A percentile compares a stretch with the other conserved stretches of the same genome.
These are phyloP conservation scores for Hybognathus amarus DNA, from an alignment of 2,797 vertebrate species.

Conservation along the genomic window DNA sequence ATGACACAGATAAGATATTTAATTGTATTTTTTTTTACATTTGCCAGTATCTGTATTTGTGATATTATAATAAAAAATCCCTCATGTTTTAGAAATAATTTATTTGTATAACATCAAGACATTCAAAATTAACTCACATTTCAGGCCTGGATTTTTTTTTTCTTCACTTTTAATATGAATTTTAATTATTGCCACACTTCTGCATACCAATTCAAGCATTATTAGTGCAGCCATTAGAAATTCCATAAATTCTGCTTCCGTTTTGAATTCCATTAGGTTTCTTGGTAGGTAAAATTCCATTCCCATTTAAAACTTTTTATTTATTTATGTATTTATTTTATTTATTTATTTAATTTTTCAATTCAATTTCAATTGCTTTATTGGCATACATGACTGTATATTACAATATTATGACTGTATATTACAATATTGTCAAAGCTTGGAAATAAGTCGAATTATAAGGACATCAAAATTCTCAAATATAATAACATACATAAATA, in stretches of 20 bases:
- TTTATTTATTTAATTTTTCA: too few relatives aligned
- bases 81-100: neutral
- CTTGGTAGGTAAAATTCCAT: constrained; percentile 36
- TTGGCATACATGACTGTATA: too few relatives aligned
- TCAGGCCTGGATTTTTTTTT: neutral
- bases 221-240: constrained; percentile 39
- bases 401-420: too few relatives aligned
- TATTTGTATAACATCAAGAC: neutral
- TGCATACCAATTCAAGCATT: neutral
- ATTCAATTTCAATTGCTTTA: too few relatives aligned
- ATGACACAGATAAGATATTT: constrained; percentile 68
- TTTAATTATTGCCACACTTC: constrained; percentile 7
- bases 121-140: neutral
- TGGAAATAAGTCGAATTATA: too few relatives aligned
- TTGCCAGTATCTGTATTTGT: constrained; percentile 53
- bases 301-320: constrained; percentile 44
- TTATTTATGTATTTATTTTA: too few relatives aligned
- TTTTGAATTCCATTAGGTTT: constrained; percentile 54
- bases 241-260: constrained; percentile 31
- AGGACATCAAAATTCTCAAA: too few relatives aligned
- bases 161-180: neutral
- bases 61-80: neutral
- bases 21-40: constrained; percentile 77
- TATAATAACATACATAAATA: too few relatives aligned
- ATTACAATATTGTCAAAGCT: too few relatives aligned